Percentiles rank a stretch among this genome's conserved stretches.
phyloP scores from a whole-genome alignment of 2,888 invertebrate genomes.

The Colostygia pectinataria region DNA sequence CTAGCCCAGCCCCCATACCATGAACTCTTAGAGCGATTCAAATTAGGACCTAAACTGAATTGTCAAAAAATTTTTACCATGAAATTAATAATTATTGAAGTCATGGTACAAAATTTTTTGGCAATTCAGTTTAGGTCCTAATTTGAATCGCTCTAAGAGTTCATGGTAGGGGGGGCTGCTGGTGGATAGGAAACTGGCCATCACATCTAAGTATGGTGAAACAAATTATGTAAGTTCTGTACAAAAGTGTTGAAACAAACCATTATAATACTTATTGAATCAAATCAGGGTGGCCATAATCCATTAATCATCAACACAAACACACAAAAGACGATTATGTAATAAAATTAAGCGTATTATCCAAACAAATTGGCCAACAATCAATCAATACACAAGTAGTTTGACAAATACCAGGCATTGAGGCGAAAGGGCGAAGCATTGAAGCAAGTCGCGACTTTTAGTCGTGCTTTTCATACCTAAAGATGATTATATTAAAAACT shows the following conservation, averaged over 20 bases:
- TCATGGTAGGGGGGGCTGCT: no score
- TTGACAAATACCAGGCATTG: slow-evolving; percentile 23
- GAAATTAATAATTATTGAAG: no score
- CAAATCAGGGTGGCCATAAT: slow-evolving; percentile 18
- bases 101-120: no score
- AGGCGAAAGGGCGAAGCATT: neutral
- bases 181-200: no score
- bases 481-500: no score
- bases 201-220: no score
- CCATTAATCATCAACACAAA: slow-evolving; percentile 20
- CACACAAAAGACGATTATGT: slow-evolving; percentile 19
- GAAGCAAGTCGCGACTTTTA: slow-evolving; percentile 7
- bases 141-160: no score
- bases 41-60: no score
- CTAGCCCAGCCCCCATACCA: no score
- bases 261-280: slow-evolving; percentile 16
- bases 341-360: slow-evolving; percentile 24
- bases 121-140: no score
- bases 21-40: no score
- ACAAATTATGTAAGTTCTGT: neutral
- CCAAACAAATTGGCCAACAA: slow-evolving; percentile 20
- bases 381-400: slow-evolving; percentile 23
- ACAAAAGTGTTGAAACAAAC: slow-evolving; percentile 10
- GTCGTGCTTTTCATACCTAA: neutral
- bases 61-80: no score